A percentile compares a stretch with the other conserved stretches of the same genome.
Conservation (phyloP, 2,797 vertebrate genomes). For the Chelidonichthys spinosus region DNA sequence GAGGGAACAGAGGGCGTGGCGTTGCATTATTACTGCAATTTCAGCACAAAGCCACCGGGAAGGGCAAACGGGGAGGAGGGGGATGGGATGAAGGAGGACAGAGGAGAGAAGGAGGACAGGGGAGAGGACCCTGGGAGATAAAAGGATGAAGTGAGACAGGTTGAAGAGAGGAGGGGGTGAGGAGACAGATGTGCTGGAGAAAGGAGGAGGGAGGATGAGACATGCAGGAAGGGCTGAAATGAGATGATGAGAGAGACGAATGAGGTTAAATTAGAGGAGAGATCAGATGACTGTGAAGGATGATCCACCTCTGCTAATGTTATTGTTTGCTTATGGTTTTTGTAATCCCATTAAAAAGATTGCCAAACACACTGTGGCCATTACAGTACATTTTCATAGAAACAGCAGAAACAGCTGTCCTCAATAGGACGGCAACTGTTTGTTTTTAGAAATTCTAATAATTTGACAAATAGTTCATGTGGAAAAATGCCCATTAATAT, state of each 20-base stretch:
- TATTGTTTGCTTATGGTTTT: constrained; percentile 3
- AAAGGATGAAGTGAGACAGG: constrained; percentile 9
- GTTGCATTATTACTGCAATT: constrained; percentile 69
- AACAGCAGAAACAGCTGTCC: background rate
- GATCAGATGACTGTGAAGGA: constrained; percentile 27
- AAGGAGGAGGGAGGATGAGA: constrained; percentile 5
- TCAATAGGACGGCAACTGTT: background rate
- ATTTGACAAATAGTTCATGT: background rate
- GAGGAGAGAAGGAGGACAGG: constrained; percentile 5
- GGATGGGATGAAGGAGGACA: constrained; percentile 48
- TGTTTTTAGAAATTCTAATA: background rate
- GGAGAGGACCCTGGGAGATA: constrained; percentile 25
- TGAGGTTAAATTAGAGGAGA: constrained; percentile 49
- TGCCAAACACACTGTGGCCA: background rate
- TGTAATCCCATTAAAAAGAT: background rate
- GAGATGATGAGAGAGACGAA: constrained; percentile 45
- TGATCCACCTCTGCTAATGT: background rate
- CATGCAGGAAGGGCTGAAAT: constrained; percentile 39
- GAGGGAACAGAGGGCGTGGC: constrained; percentile 45
- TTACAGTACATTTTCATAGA: background rate
- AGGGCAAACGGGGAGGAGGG: constrained; percentile 54
- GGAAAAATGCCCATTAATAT: background rate
- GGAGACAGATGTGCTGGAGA: background rate
- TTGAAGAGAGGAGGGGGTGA: constrained; percentile 23
- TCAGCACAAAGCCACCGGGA: constrained; percentile 63